Base-by-base conservation (phyloP, 2,888 invertebrate species). In the Ryuthela nishihirai region DNA sequence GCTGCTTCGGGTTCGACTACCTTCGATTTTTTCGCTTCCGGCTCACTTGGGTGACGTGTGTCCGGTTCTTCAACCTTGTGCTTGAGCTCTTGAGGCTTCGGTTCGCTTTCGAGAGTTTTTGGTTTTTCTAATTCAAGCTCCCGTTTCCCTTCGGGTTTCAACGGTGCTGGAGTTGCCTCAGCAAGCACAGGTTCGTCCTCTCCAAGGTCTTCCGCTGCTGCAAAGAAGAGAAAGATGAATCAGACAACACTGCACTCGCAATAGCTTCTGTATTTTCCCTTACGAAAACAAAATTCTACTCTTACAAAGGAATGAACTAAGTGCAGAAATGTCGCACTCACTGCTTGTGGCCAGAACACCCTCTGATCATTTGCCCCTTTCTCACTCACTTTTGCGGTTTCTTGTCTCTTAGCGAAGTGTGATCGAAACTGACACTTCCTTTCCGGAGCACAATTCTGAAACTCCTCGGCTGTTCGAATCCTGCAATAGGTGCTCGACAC, bases 161-260 rank as follows among this genome's bases (percentile, higher is more conserved):
- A 7, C 12, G 12, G 9, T 29, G 29, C 17, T 35, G 18, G 12
- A 43, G 29, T 7, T 34, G 29, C 38, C 35, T 34, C 4, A 41
- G 47, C 26, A 54, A 26, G 20, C 42, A 50, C 46, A 10, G 62
- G 62, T 18, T 62, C 62, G 26, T 58, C 49, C n/a, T 62, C 62
- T 7, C 62, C 62, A 6, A 62, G 40, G 23, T 62, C 62, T 54
- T 54, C 62, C 36, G 46, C 45, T 32, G 35, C 62, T 56, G 32
- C 39, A 53, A 47, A 2, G 21, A 36, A 44, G 10, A 23, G 46
- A 15, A 34, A 15, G 18, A 26, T 24, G 1, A 39, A 12, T 40
- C 18, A 36, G 7, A 15, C 18, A 17, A 18, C 17, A 36, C 15
- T 36, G 36, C 15, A 36, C 17, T 36, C 36, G 18, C 10, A 15